A percentile compares a stretch with the other conserved stretches of the same genome.
These are phyloP conservation scores for Heliconius sara DNA, from an alignment of 2,888 invertebrate species.

Conservation along the genomic window DNA sequence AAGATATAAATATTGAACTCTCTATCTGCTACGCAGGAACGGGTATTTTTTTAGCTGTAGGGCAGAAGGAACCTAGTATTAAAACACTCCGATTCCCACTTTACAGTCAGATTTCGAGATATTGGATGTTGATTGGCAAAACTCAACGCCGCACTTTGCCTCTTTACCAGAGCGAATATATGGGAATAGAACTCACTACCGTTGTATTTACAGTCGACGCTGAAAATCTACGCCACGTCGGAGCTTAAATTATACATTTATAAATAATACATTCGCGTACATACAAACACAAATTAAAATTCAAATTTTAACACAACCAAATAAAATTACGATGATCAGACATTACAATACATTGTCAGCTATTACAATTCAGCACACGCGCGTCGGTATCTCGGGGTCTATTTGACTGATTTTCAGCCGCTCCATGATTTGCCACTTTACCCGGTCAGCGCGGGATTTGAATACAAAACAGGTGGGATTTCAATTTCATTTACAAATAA, in stretches of 20 bases:
- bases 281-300: background rate
- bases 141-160: too few relatives aligned
- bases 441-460: constrained; percentile 76
- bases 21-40: too few relatives aligned
- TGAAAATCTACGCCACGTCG: background rate
- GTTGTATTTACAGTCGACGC: too few relatives aligned
- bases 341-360: constrained; percentile 54
- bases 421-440: constrained; percentile 84
- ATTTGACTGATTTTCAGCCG: constrained; percentile 83
- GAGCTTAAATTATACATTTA: too few relatives aligned
- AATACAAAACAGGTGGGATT: constrained; percentile 75
- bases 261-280: background rate
- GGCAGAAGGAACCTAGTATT: too few relatives aligned
- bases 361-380: constrained; percentile 69
- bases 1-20: too few relatives aligned
- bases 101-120: too few relatives aligned
- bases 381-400: constrained; percentile 77
- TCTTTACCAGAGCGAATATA: too few relatives aligned
- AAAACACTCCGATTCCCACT: too few relatives aligned
- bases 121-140: too few relatives aligned
- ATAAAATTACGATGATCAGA: constrained; percentile 35
- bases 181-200: background rate
- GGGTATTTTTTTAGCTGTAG: too few relatives aligned
- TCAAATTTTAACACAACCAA: constrained; percentile 3
- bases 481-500: constrained; percentile 79